Conservation (phyloP, 2,797 vertebrate genomes). For the Valencia hispanica region DNA sequence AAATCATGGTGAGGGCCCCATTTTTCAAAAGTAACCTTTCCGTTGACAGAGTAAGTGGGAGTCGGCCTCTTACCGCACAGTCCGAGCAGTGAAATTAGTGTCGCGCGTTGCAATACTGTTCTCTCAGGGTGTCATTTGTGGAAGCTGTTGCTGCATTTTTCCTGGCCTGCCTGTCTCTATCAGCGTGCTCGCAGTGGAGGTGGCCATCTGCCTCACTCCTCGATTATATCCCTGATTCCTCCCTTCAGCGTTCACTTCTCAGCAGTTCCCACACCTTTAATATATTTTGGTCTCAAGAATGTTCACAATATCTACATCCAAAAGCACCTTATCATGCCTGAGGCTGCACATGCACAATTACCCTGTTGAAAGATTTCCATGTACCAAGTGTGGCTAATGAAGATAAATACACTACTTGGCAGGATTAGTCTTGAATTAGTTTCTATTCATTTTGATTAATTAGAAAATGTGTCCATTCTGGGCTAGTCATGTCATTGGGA, state of each 20-base stretch:
- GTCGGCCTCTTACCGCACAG: conserved; percentile 58
- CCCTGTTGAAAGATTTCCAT: conserved; percentile 49
- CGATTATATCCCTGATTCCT: conserved; percentile 59
- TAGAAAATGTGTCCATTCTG: conserved; percentile 69
- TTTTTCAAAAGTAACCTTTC: conserved; percentile 82
- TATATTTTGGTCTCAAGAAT: conserved; percentile 68
- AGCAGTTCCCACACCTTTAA: conserved; percentile 69
- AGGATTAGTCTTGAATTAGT: conserved; percentile 72
- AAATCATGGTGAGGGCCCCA: conserved; percentile 73
- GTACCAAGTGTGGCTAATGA: conserved; percentile 52
- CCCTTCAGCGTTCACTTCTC: conserved; percentile 61
- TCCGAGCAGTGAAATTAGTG: conserved; percentile 71
- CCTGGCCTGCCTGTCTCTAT: conserved; percentile 61
- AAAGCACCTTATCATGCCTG: conserved; percentile 28
- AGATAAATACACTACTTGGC: conserved; percentile 69
- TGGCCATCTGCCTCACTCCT: conserved; percentile 73
- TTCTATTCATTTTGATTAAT: conserved; percentile 73
- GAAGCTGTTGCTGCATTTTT: conserved; percentile 63
- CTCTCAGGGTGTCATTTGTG: conserved; percentile 76
- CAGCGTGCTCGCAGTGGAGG: conserved; percentile 58
- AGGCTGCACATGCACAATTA: conserved; percentile 38
- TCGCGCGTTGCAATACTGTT: conserved; percentile 58
- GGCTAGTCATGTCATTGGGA: conserved; percentile 73
- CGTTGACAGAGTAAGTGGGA: conserved; percentile 79
- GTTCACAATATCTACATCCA: conserved; percentile 33